Evolutionary conservation across 2,797 vertebrate genomes (phyloP).

Genomic region (Bradypodion pumilum): DNA sequence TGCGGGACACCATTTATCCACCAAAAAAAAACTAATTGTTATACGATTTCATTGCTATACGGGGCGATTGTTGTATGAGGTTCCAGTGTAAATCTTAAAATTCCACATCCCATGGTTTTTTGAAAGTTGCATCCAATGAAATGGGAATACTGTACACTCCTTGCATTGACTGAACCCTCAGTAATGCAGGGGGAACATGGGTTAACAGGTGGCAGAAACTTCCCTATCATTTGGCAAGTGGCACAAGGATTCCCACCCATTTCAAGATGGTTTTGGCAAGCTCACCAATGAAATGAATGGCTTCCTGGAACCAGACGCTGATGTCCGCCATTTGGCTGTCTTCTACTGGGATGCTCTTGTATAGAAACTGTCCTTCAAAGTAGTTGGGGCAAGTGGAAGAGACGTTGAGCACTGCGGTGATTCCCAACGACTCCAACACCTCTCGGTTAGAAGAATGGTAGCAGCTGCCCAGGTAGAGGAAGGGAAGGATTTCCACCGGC

Average conservation of each 20-base stretch:
- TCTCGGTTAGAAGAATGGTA: constrained; percentile 83
- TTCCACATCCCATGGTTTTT: too few species aligned
- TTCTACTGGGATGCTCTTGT: constrained; percentile 85
- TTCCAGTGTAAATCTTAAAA: too few species aligned
- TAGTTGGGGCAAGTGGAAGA: constrained; percentile 86
- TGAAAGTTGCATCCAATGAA: too few species aligned
- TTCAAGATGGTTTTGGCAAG: background rate
- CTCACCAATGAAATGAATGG: constrained; percentile 86
- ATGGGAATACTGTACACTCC: too few species aligned
- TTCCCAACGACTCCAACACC: constrained; percentile 79
- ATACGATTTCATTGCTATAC: too few species aligned
- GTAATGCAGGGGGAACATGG: too few species aligned
- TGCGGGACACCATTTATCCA: too few species aligned
- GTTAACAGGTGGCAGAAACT: background rate
- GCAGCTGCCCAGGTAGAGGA: constrained; percentile 86
- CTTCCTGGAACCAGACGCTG: constrained; percentile 83
- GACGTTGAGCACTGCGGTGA: constrained; percentile 87
- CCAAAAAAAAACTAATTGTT: too few species aligned
- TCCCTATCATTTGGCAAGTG: background rate
- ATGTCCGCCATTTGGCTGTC: constrained; percentile 86
- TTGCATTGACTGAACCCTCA: too few species aligned
- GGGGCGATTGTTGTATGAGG: too few species aligned
- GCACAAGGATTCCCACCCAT: too few species aligned
- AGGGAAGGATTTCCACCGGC: constrained; percentile 87
- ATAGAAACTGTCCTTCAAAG: constrained; percentile 82